Evolutionary conservation across 1,140 invertebrate genomes (phyloP).

Genomic region (Neuroterus valhalla): DNA sequence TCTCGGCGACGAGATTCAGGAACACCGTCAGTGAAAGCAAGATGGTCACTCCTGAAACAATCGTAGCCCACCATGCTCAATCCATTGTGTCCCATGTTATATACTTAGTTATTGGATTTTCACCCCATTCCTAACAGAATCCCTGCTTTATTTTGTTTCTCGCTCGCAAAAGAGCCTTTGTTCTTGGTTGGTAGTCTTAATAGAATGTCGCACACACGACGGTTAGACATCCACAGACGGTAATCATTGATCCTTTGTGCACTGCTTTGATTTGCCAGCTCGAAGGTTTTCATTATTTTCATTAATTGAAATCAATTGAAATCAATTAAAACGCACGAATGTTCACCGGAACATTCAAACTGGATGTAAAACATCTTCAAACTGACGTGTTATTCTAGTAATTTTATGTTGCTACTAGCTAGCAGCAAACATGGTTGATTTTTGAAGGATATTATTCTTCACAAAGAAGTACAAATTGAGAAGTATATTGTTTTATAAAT

Average conservation of each 20-base stretch:
- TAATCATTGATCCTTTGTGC: neutral
- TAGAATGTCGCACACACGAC: neutral
- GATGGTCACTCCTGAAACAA: slow-evolving; percentile 99
- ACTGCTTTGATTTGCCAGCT: neutral
- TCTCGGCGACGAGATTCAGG: slow-evolving; percentile 96
- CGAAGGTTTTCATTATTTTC: neutral
- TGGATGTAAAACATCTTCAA: no score
- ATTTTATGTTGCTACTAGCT: no score
- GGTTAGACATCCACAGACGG: neutral
- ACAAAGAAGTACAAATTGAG: no score
- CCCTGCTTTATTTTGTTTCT: neutral
- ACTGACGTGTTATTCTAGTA: no score
- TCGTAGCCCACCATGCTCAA: slow-evolving; percentile 54
- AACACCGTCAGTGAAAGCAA: slow-evolving; percentile 99
- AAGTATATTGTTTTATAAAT: no score
- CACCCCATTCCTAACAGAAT: neutral
- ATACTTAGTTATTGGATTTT: slow-evolving; percentile 1
- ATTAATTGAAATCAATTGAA: neutral
- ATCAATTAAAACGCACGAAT: no score
- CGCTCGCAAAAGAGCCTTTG: slow-evolving; percentile 2
- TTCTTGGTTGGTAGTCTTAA: slow-evolving; percentile 26
- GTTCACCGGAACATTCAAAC: no score
- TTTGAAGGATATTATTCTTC: no score
- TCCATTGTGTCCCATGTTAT: slow-evolving; percentile 16
- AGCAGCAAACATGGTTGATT: no score